These are phyloP conservation scores for Xylocampa areola DNA, from an alignment of 2,888 invertebrate genomes.

Conservation along the genomic window DNA sequence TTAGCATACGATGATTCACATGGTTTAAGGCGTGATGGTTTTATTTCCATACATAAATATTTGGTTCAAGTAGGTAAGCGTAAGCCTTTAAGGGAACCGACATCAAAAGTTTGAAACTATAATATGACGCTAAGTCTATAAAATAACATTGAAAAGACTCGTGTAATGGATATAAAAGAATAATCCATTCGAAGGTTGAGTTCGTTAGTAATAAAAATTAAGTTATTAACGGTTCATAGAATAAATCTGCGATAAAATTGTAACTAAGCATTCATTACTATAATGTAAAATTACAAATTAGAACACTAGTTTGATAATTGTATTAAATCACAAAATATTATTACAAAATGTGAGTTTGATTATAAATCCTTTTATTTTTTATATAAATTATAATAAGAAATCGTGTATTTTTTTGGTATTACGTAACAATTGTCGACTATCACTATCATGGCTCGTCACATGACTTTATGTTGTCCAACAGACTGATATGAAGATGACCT, in stretches of 20 bases:
- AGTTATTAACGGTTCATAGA: conserved; percentile 31
- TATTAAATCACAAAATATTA: no score
- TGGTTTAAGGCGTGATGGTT: background rate
- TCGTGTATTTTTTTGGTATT: conserved; percentile 13
- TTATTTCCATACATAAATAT: conserved; percentile 7
- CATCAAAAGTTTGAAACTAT: background rate
- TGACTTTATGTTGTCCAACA: conserved; percentile 14
- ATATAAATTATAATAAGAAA: no score
- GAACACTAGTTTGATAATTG: no score
- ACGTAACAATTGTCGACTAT: conserved; percentile 1
- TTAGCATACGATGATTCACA: conserved; percentile 26
- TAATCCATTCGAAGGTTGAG: background rate
- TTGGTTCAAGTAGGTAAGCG: background rate
- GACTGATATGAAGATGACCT: conserved; percentile 35
- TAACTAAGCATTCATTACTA: conserved; percentile 19
- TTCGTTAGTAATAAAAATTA: conserved; percentile 4
- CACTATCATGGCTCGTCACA: conserved; percentile 20
- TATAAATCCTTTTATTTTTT: no score
- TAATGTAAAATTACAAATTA: no score
- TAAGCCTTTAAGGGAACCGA: background rate
- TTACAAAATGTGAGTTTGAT: no score
- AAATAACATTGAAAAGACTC: background rate
- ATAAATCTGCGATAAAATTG: conserved; percentile 24
- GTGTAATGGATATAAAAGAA: background rate
- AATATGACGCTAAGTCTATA: background rate